Evolutionary conservation across 2,888 invertebrate genomes (phyloP).

Genomic region (Tachina grossa): DNA sequence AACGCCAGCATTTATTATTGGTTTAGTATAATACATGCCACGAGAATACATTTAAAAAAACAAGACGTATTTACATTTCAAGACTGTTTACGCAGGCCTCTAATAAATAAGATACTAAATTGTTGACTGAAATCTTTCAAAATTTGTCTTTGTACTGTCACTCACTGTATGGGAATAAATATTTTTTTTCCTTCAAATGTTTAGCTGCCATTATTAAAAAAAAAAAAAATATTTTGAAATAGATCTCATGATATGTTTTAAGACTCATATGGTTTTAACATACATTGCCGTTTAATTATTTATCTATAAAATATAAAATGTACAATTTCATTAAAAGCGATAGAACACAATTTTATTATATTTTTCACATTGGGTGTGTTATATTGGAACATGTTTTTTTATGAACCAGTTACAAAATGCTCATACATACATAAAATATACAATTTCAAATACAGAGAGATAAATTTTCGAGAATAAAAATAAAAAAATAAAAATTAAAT

Average conservation of each 20-base stretch:
- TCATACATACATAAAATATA: constrained; percentile 18
- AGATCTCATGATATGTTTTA: constrained; percentile 38
- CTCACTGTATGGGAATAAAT: constrained; percentile 27
- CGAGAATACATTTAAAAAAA: too few species aligned
- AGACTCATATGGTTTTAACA: constrained; percentile 8
- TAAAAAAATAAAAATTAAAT: constrained; percentile 5
- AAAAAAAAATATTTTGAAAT: constrained; percentile 17
- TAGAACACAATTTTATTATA: constrained; percentile 37
- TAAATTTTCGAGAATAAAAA: constrained; percentile 31
- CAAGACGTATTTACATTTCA: too few species aligned
- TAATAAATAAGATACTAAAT: not conserved
- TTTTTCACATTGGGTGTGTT: constrained; percentile 62
- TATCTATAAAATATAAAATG: constrained; percentile 5
- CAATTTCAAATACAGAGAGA: constrained; percentile 27
- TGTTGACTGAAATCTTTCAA: not conserved
- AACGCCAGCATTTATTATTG: too few species aligned
- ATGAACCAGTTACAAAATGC: constrained; percentile 34
- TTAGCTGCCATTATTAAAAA: not conserved
- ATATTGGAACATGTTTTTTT: constrained; percentile 44
- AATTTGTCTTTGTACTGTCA: constrained; percentile 19
- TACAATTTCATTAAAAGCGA: constrained; percentile 31
- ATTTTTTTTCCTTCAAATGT: not conserved
- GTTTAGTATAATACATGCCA: too few species aligned
- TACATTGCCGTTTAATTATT: constrained; percentile 19
- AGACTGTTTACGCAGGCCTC: too few species aligned